phyloP scores from a whole-genome alignment of 2,888 invertebrate genomes.

The Agapostemon virescens region DNA sequence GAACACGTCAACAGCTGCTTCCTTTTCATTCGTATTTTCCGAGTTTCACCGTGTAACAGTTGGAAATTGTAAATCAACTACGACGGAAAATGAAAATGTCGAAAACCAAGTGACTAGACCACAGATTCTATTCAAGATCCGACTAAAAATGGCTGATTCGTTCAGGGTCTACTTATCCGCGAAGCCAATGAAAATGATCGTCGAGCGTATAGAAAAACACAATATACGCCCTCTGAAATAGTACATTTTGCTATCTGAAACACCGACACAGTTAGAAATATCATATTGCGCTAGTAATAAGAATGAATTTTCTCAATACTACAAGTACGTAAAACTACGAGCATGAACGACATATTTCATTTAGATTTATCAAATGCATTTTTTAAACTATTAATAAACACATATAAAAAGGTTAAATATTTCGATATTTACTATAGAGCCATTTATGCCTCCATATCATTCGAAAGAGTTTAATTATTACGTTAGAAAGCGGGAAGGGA shows the following conservation, averaged over 20 bases:
- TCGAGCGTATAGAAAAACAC: background rate
- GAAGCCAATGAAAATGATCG: background rate
- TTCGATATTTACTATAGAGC: no score
- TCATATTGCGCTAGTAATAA: background rate
- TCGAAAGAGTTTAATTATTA: no score
- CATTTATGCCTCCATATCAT: no score
- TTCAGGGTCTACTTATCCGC: conserved; percentile 22
- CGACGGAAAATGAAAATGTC: conserved; percentile 10
- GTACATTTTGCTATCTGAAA: background rate
- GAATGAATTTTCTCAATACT: no score
- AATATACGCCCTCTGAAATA: background rate
- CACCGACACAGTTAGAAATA: background rate
- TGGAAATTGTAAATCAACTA: conserved; percentile 3
- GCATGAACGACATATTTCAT: no score
- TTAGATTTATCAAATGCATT: no score
- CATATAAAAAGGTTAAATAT: no score
- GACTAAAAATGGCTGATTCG: conserved; percentile 29
- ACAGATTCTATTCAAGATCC: conserved; percentile 24
- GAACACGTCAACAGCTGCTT: background rate
- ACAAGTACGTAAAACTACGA: no score
- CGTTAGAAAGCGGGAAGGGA: no score
- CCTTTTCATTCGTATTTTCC: conserved; percentile 1
- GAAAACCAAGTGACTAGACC: conserved; percentile 9
- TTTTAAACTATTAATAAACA: no score
- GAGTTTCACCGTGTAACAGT: background rate